Conservation (phyloP, 2,797 vertebrate genomes). For the Babyrousa celebensis region DNA sequence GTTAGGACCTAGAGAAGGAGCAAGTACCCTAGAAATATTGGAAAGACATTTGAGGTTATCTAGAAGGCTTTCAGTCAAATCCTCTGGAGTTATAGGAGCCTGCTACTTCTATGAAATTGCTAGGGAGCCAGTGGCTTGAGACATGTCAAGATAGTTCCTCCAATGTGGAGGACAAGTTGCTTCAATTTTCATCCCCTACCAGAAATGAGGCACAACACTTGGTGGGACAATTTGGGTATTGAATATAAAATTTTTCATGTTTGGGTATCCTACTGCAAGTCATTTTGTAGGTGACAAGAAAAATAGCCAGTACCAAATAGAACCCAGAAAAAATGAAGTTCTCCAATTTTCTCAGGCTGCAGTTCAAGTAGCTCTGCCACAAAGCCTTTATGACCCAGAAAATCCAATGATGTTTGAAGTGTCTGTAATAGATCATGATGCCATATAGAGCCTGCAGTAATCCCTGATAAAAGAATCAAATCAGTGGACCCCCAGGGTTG, state of each 20-base stretch:
- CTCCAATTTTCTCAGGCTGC: neutral
- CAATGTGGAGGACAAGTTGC: neutral
- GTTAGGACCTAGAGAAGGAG: neutral
- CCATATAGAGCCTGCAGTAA: neutral
- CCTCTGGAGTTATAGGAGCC: neutral
- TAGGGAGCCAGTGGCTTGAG: neutral
- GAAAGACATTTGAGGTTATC: neutral
- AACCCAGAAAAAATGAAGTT: neutral
- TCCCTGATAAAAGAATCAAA: neutral
- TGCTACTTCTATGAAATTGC: neutral
- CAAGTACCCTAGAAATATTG: neutral
- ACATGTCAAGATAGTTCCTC: neutral
- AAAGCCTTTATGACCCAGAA: neutral
- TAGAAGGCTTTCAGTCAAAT: neutral
- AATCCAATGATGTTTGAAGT: neutral
- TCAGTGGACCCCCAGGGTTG: neutral
- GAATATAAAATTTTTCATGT: neutral
- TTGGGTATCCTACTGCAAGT: neutral
- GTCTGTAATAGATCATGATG: neutral
- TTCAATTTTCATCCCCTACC: neutral
- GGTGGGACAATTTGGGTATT: neutral
- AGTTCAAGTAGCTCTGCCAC: constrained; percentile 14
- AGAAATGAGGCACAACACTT: constrained; percentile 13
- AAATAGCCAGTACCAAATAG: neutral
- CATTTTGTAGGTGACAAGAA: constrained; percentile 17